Percentiles rank a stretch among this genome's conserved stretches.
phyloP scores from a whole-genome alignment of 2,888 invertebrate species.

The Erannis defoliaria region DNA sequence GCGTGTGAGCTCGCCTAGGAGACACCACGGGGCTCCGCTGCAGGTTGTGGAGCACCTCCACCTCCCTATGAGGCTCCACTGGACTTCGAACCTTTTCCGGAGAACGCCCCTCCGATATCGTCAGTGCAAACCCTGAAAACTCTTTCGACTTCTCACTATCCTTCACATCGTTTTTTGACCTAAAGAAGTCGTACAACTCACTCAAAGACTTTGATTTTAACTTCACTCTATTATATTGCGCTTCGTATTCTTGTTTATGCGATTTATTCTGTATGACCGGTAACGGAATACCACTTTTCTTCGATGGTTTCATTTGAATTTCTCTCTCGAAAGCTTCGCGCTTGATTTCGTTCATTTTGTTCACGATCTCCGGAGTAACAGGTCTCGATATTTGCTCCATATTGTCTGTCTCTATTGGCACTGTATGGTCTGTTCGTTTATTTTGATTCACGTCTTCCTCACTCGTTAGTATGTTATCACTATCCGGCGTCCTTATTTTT shows the following conservation, averaged over 20 bases:
- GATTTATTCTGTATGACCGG: constrained; percentile 72
- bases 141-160: constrained; percentile 58
- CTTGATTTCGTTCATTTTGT: constrained; percentile 71
- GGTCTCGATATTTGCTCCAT: constrained; percentile 58
- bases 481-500: constrained; percentile 94
- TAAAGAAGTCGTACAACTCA: constrained; percentile 82
- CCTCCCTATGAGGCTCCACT: constrained; percentile 87
- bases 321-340: constrained; percentile 65
- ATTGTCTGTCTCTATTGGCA: constrained; percentile 51
- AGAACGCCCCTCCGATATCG: constrained; percentile 69
- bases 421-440: constrained; percentile 33
- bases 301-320: constrained; percentile 52
- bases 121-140: constrained; percentile 70
- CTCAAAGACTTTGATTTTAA: constrained; percentile 81
- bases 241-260: constrained; percentile 52
- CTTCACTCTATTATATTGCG: constrained; percentile 69
- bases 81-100: constrained; percentile 81
- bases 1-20: constrained; percentile 79
- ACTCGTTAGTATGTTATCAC: constrained; percentile 89
- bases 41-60: constrained; percentile 90
- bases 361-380: constrained; percentile 60
- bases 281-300: constrained; percentile 77
- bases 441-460: constrained; percentile 79
- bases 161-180: constrained; percentile 67
- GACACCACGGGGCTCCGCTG: constrained; percentile 88